Percentiles rank a stretch among this genome's conserved stretches.
Evolutionary conservation across 2,888 invertebrate genomes (phyloP).

Genomic region (Agelastica alni): DNA sequence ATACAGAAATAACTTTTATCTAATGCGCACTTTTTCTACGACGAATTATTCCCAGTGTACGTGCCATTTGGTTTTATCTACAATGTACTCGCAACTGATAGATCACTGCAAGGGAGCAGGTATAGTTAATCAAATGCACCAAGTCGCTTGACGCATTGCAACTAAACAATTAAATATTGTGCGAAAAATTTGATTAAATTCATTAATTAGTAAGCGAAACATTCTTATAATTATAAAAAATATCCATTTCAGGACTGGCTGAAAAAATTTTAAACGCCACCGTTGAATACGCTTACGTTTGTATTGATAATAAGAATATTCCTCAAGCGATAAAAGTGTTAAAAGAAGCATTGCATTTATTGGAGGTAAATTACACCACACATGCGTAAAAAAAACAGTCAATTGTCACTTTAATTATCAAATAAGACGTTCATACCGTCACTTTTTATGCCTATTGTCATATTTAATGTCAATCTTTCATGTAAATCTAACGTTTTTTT

Average conservation of each 20-base stretch:
- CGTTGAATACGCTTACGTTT: constrained; percentile 63
- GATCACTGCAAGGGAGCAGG: constrained; percentile 66
- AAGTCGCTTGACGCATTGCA: too few relatives aligned
- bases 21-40: constrained; percentile 57
- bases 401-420: too few relatives aligned
- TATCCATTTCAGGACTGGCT: constrained; percentile 37
- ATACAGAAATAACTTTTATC: constrained; percentile 45
- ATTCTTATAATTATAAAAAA: too few relatives aligned
- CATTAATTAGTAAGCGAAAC: too few relatives aligned
- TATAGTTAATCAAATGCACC: too few relatives aligned
- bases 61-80: constrained; percentile 62
- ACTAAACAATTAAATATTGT: too few relatives aligned
- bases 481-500: too few relatives aligned
- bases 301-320: constrained; percentile 61
- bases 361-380: constrained; percentile 54
- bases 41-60: constrained; percentile 63
- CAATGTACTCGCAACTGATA: constrained; percentile 63
- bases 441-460: too few relatives aligned
- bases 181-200: too few relatives aligned
- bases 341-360: constrained; percentile 57
- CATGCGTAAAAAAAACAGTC: too few relatives aligned
- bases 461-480: too few relatives aligned
- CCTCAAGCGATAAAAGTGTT: constrained; percentile 63
- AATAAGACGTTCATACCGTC: too few relatives aligned
- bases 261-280: constrained; percentile 60